Evolutionary conservation across 2,113 vertebrate genomes (phyloP).

Genomic region (Zosterops pallidus): DNA sequence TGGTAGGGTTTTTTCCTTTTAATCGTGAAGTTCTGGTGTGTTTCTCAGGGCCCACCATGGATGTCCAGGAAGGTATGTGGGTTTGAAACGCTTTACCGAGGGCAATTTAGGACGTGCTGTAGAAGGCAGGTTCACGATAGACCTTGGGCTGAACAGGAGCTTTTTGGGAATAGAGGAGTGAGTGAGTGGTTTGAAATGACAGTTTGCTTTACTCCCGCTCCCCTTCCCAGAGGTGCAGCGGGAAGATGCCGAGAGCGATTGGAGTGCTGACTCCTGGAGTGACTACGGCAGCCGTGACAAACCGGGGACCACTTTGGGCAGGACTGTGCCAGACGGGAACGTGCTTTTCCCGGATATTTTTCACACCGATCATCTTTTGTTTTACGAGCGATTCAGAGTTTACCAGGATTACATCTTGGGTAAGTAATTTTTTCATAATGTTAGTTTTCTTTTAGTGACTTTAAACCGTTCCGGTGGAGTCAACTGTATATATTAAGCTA

Average conservation of each 20-base stretch:
- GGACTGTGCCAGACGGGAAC: slow-evolving; percentile 62
- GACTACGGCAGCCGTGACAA: slow-evolving; percentile 70
- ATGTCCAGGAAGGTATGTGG: rapidly evolving
- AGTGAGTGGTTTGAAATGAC: background rate
- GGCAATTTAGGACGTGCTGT: too few relatives aligned
- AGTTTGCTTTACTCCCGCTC: background rate
- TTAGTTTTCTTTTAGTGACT: background rate
- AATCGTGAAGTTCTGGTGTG: rapidly evolving
- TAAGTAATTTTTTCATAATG: slow-evolving; percentile 47
- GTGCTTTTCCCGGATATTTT: slow-evolving; percentile 83
- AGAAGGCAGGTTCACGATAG: background rate
- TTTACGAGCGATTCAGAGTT: slow-evolving; percentile 90
- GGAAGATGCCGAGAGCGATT: slow-evolving; percentile 33
- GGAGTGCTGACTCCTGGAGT: slow-evolving; percentile 70
- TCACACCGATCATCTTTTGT: slow-evolving; percentile 85
- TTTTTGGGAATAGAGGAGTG: background rate
- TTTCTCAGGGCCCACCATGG: rapidly evolving
- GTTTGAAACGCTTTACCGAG: background rate
- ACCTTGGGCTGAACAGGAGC: background rate
- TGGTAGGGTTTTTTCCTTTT: rapidly evolving
- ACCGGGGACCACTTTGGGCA: slow-evolving; percentile 71
- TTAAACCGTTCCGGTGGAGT: background rate
- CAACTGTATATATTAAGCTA: background rate
- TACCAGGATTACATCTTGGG: slow-evolving; percentile 96
- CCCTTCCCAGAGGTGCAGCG: slow-evolving; percentile 63